Conservation (phyloP, 2,888 invertebrate genomes). For the Cryptus armator region DNA sequence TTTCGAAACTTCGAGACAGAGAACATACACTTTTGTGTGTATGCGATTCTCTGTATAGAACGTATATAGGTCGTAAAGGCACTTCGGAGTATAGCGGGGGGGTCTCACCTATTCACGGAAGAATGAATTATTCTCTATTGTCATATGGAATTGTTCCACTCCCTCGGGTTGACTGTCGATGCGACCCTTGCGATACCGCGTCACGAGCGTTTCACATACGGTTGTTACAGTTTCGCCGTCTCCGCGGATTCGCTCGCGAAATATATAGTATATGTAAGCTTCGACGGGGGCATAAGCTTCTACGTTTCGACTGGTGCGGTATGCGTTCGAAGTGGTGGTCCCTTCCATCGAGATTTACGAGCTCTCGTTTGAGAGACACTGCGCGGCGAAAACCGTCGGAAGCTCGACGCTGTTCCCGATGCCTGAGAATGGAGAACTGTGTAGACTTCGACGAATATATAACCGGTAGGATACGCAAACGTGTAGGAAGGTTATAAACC, state of each 20-base stretch:
- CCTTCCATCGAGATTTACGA: conserved; percentile 79
- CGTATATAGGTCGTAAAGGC: conserved; percentile 1
- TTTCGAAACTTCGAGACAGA: conserved; percentile 11
- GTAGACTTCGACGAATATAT: conserved; percentile 46
- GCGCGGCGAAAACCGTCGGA: conserved; percentile 77
- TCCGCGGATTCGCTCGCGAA: conserved; percentile 23
- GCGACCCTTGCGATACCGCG: conserved; percentile 30
- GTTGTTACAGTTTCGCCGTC: conserved; percentile 40
- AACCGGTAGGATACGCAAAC: conserved; percentile 24
- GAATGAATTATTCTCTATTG: conserved; percentile 61
- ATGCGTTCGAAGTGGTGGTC: conserved; percentile 35
- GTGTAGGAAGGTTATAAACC: conserved; percentile 45
- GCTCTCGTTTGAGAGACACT: conserved; percentile 79
- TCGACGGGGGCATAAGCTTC: no score
- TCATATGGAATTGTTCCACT: conserved; percentile 50
- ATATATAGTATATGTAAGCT: conserved; percentile 5
- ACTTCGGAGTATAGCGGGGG: conserved; percentile 13
- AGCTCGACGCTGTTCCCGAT: conserved; percentile 54
- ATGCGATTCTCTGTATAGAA: neutral
- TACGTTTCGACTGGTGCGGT: no score
- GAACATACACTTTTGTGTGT: neutral
- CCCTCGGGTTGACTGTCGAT: conserved; percentile 41
- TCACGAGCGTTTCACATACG: conserved; percentile 8
- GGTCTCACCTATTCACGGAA: conserved; percentile 40
- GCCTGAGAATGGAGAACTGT: conserved; percentile 62